Percentiles rank a stretch among this genome's conserved stretches.
Conservation (phyloP, 64 coral and sea anemone species). For the Dendrophyllia cribrosa region DNA sequence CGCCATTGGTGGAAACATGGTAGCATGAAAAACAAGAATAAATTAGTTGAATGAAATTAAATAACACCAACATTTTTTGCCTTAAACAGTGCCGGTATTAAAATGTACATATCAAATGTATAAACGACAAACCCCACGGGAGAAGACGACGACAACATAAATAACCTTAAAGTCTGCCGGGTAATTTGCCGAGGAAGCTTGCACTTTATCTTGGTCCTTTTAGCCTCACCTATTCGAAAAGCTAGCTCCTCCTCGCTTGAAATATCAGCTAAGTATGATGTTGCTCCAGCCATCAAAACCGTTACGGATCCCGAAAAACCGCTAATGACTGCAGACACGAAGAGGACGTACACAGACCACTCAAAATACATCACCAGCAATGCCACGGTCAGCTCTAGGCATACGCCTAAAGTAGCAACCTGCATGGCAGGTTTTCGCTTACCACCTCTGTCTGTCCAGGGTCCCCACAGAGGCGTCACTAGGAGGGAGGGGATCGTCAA, state of each 20-base stretch:
- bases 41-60: no score
- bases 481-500: conserved; percentile 59
- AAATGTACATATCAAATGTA: no score
- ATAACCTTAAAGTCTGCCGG: no score
- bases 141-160: no score
- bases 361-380: conserved; percentile 73
- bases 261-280: conserved; percentile 82
- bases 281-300: conserved; percentile 60
- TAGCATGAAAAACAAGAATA: no score
- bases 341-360: conserved; percentile 67
- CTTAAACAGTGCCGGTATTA: no score
- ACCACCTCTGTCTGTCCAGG: conserved; percentile 85
- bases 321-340: conserved; percentile 65
- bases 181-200: background rate
- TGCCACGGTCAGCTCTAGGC: conserved; percentile 61
- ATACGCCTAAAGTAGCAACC: conserved; percentile 60
- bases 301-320: conserved; percentile 73
- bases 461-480: conserved; percentile 61
- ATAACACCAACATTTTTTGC: no score
- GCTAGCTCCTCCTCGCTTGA: conserved; percentile 50
- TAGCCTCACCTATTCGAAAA: conserved; percentile 74
- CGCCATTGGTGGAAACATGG: no score
- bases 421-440: conserved; percentile 67
- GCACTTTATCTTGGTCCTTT: background rate
- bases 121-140: no score